These are phyloP conservation scores for Pogonomyrmex barbatus DNA, from an alignment of 1,140 invertebrate species.

Conservation along the genomic window DNA sequence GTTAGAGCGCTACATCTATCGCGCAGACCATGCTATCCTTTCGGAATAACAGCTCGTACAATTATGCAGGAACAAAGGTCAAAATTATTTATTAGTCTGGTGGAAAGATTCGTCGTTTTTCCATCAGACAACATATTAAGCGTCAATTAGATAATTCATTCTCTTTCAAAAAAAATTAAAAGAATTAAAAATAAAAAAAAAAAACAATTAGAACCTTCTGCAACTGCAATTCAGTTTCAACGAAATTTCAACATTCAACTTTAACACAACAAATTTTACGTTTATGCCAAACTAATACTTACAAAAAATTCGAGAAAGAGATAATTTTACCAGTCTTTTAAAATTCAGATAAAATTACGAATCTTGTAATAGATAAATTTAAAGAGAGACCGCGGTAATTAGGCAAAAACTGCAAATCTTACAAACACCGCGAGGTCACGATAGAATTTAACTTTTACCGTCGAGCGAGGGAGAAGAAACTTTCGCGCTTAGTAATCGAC, in stretches of 20 bases:
- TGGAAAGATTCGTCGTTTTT: not conserved
- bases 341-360: not conserved
- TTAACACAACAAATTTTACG: not conserved
- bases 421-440: no score
- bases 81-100: not conserved
- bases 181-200: not conserved
- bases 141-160: not conserved
- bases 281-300: not conserved
- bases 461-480: not conserved
- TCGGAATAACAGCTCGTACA: not conserved
- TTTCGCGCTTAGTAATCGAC: conserved; percentile 4
- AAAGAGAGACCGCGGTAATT: not conserved
- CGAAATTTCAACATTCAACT: not conserved
- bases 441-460: not conserved
- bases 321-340: not conserved
- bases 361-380: not conserved
- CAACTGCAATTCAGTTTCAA: not conserved
- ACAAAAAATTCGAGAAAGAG: not conserved
- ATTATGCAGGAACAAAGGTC: not conserved
- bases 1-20: not conserved
- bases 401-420: not conserved
- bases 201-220: no score
- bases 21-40: not conserved
- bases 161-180: not conserved
- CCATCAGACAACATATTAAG: not conserved